These are phyloP conservation scores for Crioceris asparagi DNA, from an alignment of 2,888 invertebrate species.

Conservation along the genomic window DNA sequence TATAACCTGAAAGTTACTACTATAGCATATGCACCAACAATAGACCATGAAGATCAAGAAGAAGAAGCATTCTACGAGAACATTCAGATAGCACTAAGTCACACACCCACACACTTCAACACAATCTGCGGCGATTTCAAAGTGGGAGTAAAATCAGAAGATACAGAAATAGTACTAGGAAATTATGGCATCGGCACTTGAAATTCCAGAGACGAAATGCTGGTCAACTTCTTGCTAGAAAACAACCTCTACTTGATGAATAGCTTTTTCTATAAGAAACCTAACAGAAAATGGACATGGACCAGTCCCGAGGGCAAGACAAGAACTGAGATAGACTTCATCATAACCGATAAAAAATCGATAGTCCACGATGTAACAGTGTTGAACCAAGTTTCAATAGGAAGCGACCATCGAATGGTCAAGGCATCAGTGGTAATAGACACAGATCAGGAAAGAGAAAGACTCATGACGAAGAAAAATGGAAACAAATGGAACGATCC, in stretches of 20 bases:
- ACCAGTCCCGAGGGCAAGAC: not conserved
- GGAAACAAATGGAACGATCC: not conserved
- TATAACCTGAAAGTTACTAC: too few relatives aligned
- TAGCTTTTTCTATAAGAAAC: not conserved
- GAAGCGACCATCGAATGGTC: too few relatives aligned
- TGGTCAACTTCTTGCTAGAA: not conserved
- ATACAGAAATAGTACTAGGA: too few relatives aligned
- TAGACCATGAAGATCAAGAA: too few relatives aligned
- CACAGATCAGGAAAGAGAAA: not conserved
- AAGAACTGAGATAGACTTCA: not conserved
- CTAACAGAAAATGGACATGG: not conserved
- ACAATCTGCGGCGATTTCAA: not conserved
- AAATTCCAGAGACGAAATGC: not conserved
- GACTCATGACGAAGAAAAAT: not conserved
- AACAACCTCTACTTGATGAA: not conserved
- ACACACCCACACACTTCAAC: not conserved
- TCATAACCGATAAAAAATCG: not conserved
- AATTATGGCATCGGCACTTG: too few relatives aligned
- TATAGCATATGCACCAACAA: too few relatives aligned
- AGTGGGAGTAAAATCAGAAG: not conserved
- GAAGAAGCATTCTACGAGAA: too few relatives aligned
- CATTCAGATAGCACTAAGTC: too few relatives aligned
- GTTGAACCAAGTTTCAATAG: not conserved
- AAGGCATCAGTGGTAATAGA: not conserved
- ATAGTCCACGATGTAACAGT: not conserved